These are phyloP conservation scores for Palloptera scutellata DNA, from an alignment of 2,888 invertebrate species.

Conservation along the genomic window DNA sequence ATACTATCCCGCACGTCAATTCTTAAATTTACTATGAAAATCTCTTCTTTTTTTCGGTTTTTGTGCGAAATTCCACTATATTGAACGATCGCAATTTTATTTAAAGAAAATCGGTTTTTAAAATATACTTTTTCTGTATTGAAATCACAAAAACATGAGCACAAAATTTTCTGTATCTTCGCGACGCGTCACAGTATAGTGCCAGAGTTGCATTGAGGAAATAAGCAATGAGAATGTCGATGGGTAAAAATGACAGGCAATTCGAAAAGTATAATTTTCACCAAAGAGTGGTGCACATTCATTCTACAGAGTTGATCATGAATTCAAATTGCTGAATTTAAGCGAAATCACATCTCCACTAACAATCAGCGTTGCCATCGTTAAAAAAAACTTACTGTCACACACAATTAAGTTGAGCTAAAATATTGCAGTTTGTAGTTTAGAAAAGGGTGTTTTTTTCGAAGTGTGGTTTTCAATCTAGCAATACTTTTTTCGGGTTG, in stretches of 20 bases:
- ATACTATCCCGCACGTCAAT: conserved; percentile 13
- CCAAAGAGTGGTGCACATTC: too few species aligned
- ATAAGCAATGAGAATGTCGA: conserved; percentile 6
- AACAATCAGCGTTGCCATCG: too few species aligned
- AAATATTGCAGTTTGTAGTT: too few species aligned
- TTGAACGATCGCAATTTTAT: neutral
- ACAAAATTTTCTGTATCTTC: conserved; percentile 38
- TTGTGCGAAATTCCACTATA: conserved; percentile 1
- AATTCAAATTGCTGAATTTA: too few species aligned
- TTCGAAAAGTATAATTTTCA: neutral
- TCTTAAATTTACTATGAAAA: too few species aligned
- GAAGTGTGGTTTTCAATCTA: too few species aligned
- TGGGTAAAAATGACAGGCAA: conserved; percentile 11
- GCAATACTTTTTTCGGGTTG: too few species aligned
- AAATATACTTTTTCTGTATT: conserved; percentile 2
- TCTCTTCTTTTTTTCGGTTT: neutral
- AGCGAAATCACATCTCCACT: too few species aligned
- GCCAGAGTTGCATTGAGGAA: conserved; percentile 15
- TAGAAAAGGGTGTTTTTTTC: too few species aligned
- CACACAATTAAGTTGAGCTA: too few species aligned
- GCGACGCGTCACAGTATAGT: conserved; percentile 33
- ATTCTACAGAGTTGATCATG: too few species aligned
- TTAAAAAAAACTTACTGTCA: too few species aligned
- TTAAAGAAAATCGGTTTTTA: neutral
- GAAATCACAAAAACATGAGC: conserved; percentile 34